Conservation (phyloP, 2,113 vertebrate species). For the Triplophysa dalaica region DNA sequence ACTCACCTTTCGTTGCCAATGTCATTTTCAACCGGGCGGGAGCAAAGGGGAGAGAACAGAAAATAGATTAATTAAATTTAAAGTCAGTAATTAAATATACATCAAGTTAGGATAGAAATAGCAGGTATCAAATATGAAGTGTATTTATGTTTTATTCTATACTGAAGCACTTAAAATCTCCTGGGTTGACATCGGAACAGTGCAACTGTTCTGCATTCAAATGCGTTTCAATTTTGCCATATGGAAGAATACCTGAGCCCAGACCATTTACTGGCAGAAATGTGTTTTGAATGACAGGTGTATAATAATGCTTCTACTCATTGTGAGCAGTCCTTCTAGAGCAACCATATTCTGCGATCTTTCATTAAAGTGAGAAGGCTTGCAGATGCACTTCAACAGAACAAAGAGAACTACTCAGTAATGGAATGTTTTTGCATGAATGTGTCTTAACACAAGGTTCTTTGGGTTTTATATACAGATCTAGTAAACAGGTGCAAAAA, state of each 20-base stretch:
- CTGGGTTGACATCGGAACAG: not conserved
- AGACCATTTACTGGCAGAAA: conserved; percentile 2
- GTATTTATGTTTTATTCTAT: conserved; percentile 11
- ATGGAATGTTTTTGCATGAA: not conserved
- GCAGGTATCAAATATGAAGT: not conserved
- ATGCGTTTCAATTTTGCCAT: conserved; percentile 24
- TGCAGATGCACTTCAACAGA: not conserved
- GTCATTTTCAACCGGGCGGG: not conserved
- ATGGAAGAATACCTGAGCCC: conserved; percentile 17
- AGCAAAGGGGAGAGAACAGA: conserved; percentile 1
- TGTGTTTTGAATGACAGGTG: conserved; percentile 21
- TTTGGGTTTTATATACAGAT: not conserved
- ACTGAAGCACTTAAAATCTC: conserved; percentile 23
- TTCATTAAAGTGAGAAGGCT: not conserved
- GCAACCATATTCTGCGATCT: not conserved
- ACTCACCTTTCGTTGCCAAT: conserved; percentile 30
- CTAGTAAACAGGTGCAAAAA: not conserved
- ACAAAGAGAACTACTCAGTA: not conserved
- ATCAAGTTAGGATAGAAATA: not conserved
- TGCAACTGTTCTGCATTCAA: conserved; percentile 2
- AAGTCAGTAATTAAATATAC: conserved; percentile 15
- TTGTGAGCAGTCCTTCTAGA: not conserved
- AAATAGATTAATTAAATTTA: conserved; percentile 4
- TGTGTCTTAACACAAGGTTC: not conserved
- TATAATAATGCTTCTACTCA: conserved; percentile 16